Evolutionary conservation across 2,888 invertebrate species (phyloP), one percentile per base, ranked within the genome.

Genomic region (Ethmia dodecea): DNA sequence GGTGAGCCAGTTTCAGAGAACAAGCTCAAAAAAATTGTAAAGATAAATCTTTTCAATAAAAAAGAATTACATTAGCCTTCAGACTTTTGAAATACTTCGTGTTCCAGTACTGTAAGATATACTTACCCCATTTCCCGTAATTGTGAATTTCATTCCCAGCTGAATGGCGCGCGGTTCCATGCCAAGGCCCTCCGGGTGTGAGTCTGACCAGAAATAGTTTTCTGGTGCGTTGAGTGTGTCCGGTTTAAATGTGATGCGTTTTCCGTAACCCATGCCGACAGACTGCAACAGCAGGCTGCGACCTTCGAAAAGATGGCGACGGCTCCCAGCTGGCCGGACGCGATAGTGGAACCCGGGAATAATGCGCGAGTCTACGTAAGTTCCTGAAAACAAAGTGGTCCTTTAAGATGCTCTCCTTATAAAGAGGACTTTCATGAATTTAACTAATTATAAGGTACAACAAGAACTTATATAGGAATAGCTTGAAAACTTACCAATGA

Each of bases 191-290:
- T 92, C 91, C 3, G 92, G 89, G 49, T 91, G 90, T 25, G 90
- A 92, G 70, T 94, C 93, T 13, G 93, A 93, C 93, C 93, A 93
- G 72, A 94, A 90, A 64, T 89, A 92, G 68, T 92, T 92, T 47
- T 90, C 86, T 2, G 90, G 89, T 10, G 76, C 70, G 35, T 89
- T 79, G 12, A 88, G 68, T 2, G 88, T 87, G 45, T 91, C 89
- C 0, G 92, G 90, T 50, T 89, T 87, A 73, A 93, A 93, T 1
- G 92, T 92, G 38, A 94, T 81, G 31, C 93, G 87, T 61, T 93
- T 93, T 15, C 92, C 93, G 55, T 93, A 94, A 11, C 94, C 93
- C 83, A 91, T 89, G 6, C 93, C 93, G 43, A 93, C 84, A 26
- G 89, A 89, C 38, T 89, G 78, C 22, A 94, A 78, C 31, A 88